These are phyloP conservation scores for Junco hyemalis DNA, from an alignment of 2,113 vertebrate species.

Conservation along the genomic window DNA sequence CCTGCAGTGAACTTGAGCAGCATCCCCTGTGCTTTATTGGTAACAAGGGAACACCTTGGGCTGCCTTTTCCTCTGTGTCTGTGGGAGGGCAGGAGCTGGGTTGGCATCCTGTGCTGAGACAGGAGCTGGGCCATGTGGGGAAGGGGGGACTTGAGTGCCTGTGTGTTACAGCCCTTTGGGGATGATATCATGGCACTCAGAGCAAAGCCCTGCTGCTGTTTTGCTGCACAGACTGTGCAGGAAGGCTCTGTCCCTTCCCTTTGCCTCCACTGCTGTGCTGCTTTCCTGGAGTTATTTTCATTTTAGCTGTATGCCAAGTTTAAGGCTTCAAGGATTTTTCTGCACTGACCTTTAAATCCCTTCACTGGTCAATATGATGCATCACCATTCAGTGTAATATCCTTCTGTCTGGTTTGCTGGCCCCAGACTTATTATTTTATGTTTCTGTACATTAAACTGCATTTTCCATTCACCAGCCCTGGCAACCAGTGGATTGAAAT, in stretches of 20 bases:
- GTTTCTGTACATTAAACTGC: constrained; percentile 70
- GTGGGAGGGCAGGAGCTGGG: accelerated
- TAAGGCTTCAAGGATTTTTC: constrained; percentile 62
- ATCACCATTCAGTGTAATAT: constrained; percentile 60
- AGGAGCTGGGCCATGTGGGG: neutral
- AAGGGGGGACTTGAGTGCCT: accelerated
- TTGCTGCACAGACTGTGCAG: accelerated
- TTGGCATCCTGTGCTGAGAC: neutral
- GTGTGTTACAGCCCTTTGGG: accelerated
- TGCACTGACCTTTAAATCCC: constrained; percentile 66
- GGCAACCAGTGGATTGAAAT: constrained; percentile 58
- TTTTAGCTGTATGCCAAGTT: constrained; percentile 31
- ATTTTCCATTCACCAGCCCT: constrained; percentile 65
- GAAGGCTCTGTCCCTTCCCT: neutral
- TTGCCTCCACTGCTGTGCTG: neutral
- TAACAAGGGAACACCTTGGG: neutral
- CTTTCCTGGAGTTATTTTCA: constrained; percentile 27
- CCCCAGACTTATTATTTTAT: constrained; percentile 69
- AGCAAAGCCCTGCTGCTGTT: neutral
- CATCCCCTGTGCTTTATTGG: neutral
- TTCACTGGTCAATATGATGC: constrained; percentile 60
- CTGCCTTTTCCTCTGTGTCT: neutral
- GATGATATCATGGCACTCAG: neutral
- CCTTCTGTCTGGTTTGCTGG: constrained; percentile 49
- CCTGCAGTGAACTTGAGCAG: neutral